Evolutionary conservation across 2,888 invertebrate species (phyloP), one percentile per base, ranked within the genome.

Genomic region (Myopa tessellatipennis): DNA sequence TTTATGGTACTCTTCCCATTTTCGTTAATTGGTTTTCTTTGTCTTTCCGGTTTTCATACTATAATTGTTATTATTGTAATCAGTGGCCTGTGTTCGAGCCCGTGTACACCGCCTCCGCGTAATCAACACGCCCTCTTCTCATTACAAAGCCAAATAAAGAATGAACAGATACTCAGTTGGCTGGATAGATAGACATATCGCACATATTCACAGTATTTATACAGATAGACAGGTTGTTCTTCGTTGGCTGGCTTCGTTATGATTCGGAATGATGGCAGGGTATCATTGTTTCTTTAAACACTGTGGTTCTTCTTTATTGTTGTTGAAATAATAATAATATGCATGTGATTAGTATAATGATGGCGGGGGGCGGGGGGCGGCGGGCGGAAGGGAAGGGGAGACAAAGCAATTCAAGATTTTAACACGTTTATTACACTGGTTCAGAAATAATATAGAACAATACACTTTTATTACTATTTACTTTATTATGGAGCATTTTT

Each of bases 141-240:
- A 78, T 78, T 75, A 75, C 8, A 26, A 75, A 75, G 65, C 71
- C 74, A 71, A 78, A 78, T 71, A 71, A 78, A 75, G 61, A 63
- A 6, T 50, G 6, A 50, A 12, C 50, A 50, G 12, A 12, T 50
- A 50, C 7, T 8, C 50, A 12, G 26, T 26, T 26, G 26, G 1
- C 26, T 26, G 26, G 26, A 26, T 26, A 26, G 26, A 26, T 26
- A 26, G 26, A 26, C 26, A 26, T 26, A 26, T 26, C 26, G 26
- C 2, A 26, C 26, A 26, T 26, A 26, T 26, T 1, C 26, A 26
- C 26, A 26, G 26, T 26, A 26, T 26, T 26, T 26, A 26, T 26
- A 26, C 26, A 26, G 26, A 26, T 26, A 26, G 26, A 26, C 26
- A 26, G 26, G 26, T 26, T 26, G 26, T 26, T 26, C 26, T 26